phyloP scores from a whole-genome alignment of 2,113 vertebrate species.

The Electrona antarctica region DNA sequence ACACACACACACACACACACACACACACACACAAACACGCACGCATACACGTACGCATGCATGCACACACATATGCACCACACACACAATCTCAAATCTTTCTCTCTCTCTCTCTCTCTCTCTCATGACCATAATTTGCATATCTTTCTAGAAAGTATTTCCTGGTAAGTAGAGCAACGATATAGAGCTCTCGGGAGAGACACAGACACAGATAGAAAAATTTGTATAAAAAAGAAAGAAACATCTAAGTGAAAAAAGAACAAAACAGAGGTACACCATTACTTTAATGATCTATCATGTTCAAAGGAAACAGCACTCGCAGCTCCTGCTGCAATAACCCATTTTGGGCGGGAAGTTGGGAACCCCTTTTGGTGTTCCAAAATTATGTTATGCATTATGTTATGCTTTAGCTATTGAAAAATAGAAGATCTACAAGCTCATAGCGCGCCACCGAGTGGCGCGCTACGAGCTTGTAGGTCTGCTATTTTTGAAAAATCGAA shows the following conservation, averaged over 20 bases:
- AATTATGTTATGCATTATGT: too few species aligned
- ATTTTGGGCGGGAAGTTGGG: too few species aligned
- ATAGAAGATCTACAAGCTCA: too few species aligned
- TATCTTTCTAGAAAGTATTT: constrained; percentile 79
- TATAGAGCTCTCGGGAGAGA: constrained; percentile 72
- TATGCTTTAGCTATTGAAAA: too few species aligned
- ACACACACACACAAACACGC: background rate
- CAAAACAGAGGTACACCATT: constrained; percentile 76
- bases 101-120: constrained; percentile 30
- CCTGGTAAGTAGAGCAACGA: constrained; percentile 80
- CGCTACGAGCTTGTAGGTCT: too few species aligned
- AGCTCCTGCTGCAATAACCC: constrained; percentile 64
- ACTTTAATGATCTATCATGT: constrained; percentile 81
- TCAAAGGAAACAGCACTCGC: constrained; percentile 74
- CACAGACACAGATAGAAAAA: constrained; percentile 65
- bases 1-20: constrained; percentile 9
- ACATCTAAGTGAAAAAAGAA: constrained; percentile 77
- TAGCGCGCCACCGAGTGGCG: too few species aligned
- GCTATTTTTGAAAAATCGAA: too few species aligned
- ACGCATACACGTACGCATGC: background rate
- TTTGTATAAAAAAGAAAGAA: constrained; percentile 75
- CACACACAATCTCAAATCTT: too few species aligned
- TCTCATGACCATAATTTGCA: constrained; percentile 62
- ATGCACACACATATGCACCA: too few species aligned
- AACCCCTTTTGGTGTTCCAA: too few species aligned